Evolutionary conservation across 1,140 invertebrate species (phyloP), one percentile per base, ranked within the genome.

Genomic region (Drosophila azteca): DNA sequence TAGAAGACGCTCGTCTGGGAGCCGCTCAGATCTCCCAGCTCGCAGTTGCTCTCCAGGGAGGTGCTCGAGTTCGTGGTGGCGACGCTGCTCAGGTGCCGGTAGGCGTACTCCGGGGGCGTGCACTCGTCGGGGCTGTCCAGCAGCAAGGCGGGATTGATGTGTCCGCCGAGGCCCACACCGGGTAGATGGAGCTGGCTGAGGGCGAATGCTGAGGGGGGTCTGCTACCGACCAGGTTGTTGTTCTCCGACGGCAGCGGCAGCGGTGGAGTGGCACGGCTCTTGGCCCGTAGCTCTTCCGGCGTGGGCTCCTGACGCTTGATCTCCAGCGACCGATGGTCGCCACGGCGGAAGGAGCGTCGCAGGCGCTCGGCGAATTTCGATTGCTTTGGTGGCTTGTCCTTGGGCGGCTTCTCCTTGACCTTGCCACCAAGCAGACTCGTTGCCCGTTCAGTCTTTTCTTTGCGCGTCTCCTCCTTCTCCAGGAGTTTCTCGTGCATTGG

Each of bases 21-120:
- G 31, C 77, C 69, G n/a, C 79, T 75, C 41, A 73, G 59, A 46
- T 90, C 80, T 22, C 60, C 70, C 31, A 89, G 48, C 24, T 91
- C 90, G 45, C 79, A 90, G 49, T 79, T 90, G 64, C 85, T 90
- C 58, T 91, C 90, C 13, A 91, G 57, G 29, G 90, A 91, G 3
- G 90, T 91, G 55, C 90, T 91, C 2, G 89, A 90, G 20, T 90
- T 91, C 43, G 88, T 90, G 24, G 88, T 90, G 50, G 90, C 90
- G 1, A 91, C 90, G 58, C 90, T 91, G 53, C 90, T 91, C 62
- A 91, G 49, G 26, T 91, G 85, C 49, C 79, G 85, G 46, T 91
- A 91, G 22, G 79, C 83, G 73, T 81, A 91, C 49, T 91, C 90
- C 9, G 90, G 90, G n/a, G 90, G 90, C 15, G 90, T 91, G 48